Evolutionary conservation across 1,140 invertebrate species (phyloP), one percentile per base, ranked within the genome.

Genomic region (Dendroctonus valens): DNA sequence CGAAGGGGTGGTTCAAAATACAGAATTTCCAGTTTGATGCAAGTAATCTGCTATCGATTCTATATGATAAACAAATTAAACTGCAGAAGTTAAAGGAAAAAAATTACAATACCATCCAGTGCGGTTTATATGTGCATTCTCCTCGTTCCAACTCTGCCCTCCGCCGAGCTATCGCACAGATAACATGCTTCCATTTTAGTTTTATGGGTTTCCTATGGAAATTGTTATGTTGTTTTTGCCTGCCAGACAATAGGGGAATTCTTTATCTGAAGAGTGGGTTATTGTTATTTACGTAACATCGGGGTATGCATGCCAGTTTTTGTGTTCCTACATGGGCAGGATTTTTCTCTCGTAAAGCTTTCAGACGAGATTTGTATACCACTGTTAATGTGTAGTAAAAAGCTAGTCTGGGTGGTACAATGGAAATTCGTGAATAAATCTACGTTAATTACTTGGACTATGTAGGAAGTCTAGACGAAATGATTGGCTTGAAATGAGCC

Each of bases 171-270:
- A 8, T 44, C n/a, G 49, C 38, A 54, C 50, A 50, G 65, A 67
- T 67, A 67, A 67, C 65, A 67, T 50, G 65, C 65, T 67, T 60
- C 65, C 59, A 67, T 67, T 67, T 67, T 58, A 51, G 65, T 48
- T 67, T 67, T 67, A 67, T 67, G 41, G 65, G 57, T 60, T 67
- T 67, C 65, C 65, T 67, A 67, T 67, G 65, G 65, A 67, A 67
- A 67, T 67, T 49, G 65, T 67, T 67, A 60, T 59, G 65, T 67
- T 67, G 65, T 67, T 67, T 67, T 67, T 67, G 65, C 65, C 65
- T 37, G 58, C 46, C 65, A 54, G 42, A 67, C 65, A 67, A 67
- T 67, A 53, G 65, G 59, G 58, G 58, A 61, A 60, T 67, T 40
- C 44, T 67, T 67, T 67, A 67, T 67, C 58, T 60, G 48, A 58